Percentiles rank a stretch among this genome's conserved stretches.
Evolutionary conservation across 2,113 vertebrate species (phyloP).

Genomic region (Gavia stellata): DNA sequence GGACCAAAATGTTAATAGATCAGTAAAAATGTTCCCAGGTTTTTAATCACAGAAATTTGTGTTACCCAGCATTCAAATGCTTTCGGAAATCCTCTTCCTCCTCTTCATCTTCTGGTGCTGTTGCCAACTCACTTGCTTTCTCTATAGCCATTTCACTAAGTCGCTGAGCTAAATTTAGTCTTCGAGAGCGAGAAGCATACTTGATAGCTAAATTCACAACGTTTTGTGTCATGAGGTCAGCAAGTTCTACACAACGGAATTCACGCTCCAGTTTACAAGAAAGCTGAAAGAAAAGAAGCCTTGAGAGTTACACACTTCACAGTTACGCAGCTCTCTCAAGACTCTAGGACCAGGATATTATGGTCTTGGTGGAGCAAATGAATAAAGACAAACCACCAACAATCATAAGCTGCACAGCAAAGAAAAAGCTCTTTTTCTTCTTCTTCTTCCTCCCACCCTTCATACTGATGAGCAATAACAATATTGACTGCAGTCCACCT

Average conservation of each 20-base stretch:
- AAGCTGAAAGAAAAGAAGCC: constrained; percentile 71
- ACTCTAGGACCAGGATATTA: not conserved
- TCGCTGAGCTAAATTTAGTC: constrained; percentile 84
- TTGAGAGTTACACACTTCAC: not conserved
- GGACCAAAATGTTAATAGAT: not conserved
- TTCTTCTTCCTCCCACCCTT: not conserved
- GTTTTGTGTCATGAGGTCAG: constrained; percentile 87
- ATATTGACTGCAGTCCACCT: not conserved
- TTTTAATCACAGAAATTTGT: not conserved
- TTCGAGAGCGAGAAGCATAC: constrained; percentile 89
- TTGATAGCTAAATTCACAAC: constrained; percentile 88
- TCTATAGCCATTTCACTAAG: constrained; percentile 87
- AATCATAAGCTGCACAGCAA: not conserved
- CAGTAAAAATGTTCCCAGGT: not conserved
- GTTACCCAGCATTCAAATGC: constrained; percentile 72
- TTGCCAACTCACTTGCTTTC: constrained; percentile 75
- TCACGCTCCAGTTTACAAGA: constrained; percentile 94
- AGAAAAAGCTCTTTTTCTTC: not conserved
- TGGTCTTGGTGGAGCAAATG: not conserved
- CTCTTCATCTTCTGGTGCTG: constrained; percentile 47
- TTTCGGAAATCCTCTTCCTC: constrained; percentile 66
- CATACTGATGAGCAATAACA: not conserved
- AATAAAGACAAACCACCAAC: not conserved
- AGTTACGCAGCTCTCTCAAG: too few relatives aligned
- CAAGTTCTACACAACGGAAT: constrained; percentile 91